These are phyloP conservation scores for Blastomussa wellsi DNA, from an alignment of 92 coral and sea anemone species.

Conservation along the genomic window DNA sequence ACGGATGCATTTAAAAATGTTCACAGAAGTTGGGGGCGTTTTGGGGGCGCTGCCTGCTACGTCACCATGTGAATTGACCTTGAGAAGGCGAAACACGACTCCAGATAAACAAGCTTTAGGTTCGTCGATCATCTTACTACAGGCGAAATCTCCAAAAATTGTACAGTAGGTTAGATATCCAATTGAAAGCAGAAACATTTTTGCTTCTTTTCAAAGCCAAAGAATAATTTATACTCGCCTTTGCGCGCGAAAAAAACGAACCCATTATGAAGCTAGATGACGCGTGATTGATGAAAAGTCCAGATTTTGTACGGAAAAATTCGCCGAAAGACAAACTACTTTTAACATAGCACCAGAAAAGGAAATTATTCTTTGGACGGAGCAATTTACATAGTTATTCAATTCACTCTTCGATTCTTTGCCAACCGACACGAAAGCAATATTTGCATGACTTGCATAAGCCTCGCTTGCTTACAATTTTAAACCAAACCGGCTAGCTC, in stretches of 20 bases:
- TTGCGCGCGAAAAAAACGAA: not conserved
- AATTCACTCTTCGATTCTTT: not conserved
- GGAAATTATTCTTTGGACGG: not conserved
- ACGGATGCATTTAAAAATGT: slow-evolving; percentile 18
- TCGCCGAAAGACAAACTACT: not conserved
- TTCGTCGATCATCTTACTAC: not conserved
- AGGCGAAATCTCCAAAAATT: not conserved
- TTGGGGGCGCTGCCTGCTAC: slow-evolving; percentile 77
- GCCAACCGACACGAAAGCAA: not conserved
- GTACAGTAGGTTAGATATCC: not conserved
- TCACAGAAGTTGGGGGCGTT: slow-evolving; percentile 51
- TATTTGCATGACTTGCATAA: too few species aligned
- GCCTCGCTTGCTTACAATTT: not conserved
- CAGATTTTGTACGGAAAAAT: not conserved
- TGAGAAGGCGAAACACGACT: not conserved
- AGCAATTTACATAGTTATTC: not conserved
- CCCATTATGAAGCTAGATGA: not conserved
- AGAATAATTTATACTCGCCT: not conserved
- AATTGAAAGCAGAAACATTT: not conserved
- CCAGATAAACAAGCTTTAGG: not conserved
- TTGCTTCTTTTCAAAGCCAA: not conserved
- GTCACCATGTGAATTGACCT: slow-evolving; percentile 55
- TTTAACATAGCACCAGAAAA: not conserved
- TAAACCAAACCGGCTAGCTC: not conserved
- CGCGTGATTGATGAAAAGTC: not conserved